Percentiles rank a stretch among this genome's conserved stretches.
Conservation (phyloP, 2,113 vertebrate genomes). For the Danio rerio region DNA sequence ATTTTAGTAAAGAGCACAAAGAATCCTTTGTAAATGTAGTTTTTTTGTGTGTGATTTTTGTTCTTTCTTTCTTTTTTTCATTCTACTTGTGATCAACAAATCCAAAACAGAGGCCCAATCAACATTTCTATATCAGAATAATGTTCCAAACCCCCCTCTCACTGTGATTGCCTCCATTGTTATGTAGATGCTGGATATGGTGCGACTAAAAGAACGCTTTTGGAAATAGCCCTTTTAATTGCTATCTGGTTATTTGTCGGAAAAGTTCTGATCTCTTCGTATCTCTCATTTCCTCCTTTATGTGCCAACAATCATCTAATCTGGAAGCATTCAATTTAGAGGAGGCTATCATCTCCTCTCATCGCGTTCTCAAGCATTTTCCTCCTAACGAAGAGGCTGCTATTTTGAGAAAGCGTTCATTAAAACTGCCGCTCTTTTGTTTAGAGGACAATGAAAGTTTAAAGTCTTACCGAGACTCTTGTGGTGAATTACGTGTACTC, state of each 20-base stretch:
- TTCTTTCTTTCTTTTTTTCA: slow-evolving; percentile 26
- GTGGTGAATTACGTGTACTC: slow-evolving; percentile 20
- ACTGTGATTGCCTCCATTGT: slow-evolving; percentile 79
- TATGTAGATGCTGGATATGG: slow-evolving; percentile 72
- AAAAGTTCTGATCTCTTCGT: slow-evolving; percentile 61
- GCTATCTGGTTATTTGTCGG: slow-evolving; percentile 61
- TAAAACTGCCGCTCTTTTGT: slow-evolving; percentile 64
- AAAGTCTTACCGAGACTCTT: slow-evolving; percentile 53
- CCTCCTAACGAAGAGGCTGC: slow-evolving; percentile 38
- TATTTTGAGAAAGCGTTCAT: slow-evolving; percentile 67
- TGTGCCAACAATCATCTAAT: slow-evolving; percentile 75
- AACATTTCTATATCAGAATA: slow-evolving; percentile 63
- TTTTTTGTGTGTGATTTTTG: slow-evolving; percentile 31
- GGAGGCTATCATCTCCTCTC: slow-evolving; percentile 65
- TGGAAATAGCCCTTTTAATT: slow-evolving; percentile 61
- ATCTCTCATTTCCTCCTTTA: slow-evolving; percentile 65
- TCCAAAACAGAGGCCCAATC: slow-evolving; percentile 61
- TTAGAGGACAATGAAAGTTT: slow-evolving; percentile 62
- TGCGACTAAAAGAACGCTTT: slow-evolving; percentile 55
- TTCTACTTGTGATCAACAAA: slow-evolving; percentile 50
- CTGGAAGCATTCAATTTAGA: slow-evolving; percentile 77
- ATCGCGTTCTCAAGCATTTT: background rate
- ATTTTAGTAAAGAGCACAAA: background rate
- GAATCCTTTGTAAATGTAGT: background rate
- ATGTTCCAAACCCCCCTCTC: slow-evolving; percentile 70